A percentile compares a stretch with the other conserved stretches of the same genome.
Evolutionary conservation across 2,797 vertebrate genomes (phyloP).

Genomic region (Tragelaphus oryx): DNA sequence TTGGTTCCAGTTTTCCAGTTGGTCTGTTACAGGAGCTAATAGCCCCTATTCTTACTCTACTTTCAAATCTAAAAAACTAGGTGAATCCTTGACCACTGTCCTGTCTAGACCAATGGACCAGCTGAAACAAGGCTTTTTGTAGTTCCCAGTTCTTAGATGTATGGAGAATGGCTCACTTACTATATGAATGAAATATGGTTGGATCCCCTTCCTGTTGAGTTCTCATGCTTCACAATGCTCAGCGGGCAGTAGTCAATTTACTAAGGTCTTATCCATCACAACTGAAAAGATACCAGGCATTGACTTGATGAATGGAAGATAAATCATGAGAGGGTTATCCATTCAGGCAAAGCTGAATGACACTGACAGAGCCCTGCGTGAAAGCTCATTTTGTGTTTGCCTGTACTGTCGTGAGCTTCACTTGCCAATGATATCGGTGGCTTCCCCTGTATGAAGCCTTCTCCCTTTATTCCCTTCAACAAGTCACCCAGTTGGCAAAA

Average conservation of each 20-base stretch:
- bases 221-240: slow-evolving; percentile 81
- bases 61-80: slow-evolving; percentile 20
- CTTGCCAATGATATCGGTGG: slow-evolving; percentile 78
- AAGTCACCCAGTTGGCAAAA: slow-evolving; percentile 73
- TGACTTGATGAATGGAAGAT: slow-evolving; percentile 84
- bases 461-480: slow-evolving; percentile 76
- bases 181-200: slow-evolving; percentile 63
- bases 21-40: neutral
- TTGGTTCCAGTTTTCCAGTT: neutral
- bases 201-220: slow-evolving; percentile 71
- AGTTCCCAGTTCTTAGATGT: slow-evolving; percentile 23
- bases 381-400: slow-evolving; percentile 81
- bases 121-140: slow-evolving; percentile 39
- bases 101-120: neutral
- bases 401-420: slow-evolving; percentile 75
- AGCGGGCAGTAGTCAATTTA: slow-evolving; percentile 83
- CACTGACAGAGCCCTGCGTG: slow-evolving; percentile 79
- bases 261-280: slow-evolving; percentile 81
- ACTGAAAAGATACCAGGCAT: slow-evolving; percentile 78
- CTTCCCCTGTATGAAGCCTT: slow-evolving; percentile 73
- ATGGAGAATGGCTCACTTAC: slow-evolving; percentile 62
- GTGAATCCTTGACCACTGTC: neutral
- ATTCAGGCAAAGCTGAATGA: slow-evolving; percentile 82
- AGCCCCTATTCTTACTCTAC: neutral
- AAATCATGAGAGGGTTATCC: slow-evolving; percentile 81